phyloP scores from a whole-genome alignment of 2,797 vertebrate species.

The Alauda arvensis region DNA sequence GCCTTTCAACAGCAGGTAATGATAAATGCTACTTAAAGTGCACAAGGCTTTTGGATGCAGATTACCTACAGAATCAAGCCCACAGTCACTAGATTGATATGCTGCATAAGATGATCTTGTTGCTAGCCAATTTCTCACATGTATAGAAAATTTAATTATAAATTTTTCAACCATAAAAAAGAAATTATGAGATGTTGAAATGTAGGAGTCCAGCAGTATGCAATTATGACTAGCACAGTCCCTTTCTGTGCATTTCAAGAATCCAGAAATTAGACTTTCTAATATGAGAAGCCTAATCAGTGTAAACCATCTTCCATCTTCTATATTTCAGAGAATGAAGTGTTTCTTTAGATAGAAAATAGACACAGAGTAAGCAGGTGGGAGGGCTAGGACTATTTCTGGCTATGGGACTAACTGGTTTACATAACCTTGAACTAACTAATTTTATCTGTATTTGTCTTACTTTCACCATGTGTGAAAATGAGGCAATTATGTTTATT shows the following conservation, averaged over 20 bases:
- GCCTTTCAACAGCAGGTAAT: neutral
- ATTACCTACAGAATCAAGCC: neutral
- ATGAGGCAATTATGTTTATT: constrained; percentile 25
- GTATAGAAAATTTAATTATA: neutral
- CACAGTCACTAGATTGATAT: neutral
- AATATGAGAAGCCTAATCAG: neutral
- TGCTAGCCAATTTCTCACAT: neutral
- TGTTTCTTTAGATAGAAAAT: neutral
- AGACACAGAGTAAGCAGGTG: neutral
- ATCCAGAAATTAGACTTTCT: neutral
- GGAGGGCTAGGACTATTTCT: constrained; percentile 30
- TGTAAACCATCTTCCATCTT: neutral
- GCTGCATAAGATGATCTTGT: neutral
- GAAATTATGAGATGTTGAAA: neutral
- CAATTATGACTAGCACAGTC: neutral
- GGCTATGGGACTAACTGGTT: neutral
- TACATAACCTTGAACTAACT: constrained; percentile 26
- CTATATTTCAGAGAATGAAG: neutral
- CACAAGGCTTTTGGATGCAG: neutral
- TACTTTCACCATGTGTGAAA: constrained; percentile 47
- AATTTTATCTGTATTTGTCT: constrained; percentile 39
- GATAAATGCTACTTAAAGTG: neutral
- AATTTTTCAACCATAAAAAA: neutral
- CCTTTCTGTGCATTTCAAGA: neutral
- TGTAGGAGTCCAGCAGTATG: neutral